Conservation (phyloP, 2,888 invertebrate genomes). For the Dexiosoma caninum region DNA sequence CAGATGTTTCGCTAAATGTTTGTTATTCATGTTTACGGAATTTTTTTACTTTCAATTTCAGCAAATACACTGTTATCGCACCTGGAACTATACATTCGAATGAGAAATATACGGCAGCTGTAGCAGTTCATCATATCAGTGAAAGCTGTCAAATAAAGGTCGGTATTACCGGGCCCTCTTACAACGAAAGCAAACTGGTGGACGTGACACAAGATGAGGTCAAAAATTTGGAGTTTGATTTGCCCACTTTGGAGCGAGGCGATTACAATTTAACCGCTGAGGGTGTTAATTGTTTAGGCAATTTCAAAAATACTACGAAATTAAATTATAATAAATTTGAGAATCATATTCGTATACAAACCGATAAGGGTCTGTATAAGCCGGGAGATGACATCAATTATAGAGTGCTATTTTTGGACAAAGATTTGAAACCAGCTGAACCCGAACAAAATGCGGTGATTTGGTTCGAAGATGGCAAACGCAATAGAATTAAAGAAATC, state of each 20-base stretch:
- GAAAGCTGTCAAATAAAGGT: constrained; percentile 69
- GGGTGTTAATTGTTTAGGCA: constrained; percentile 82
- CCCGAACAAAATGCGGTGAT: constrained; percentile 81
- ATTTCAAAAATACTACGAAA: constrained; percentile 86
- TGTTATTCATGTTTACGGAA: no score
- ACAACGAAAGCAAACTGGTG: constrained; percentile 69
- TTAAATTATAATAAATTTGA: constrained; percentile 80
- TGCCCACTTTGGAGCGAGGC: constrained; percentile 78
- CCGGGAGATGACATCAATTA: constrained; percentile 77
- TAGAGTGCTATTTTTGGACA: background rate
- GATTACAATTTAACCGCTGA: constrained; percentile 86
- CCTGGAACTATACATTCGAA: constrained; percentile 88
- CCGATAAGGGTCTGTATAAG: constrained; percentile 94
- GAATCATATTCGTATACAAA: constrained; percentile 86
- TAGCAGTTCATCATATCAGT: constrained; percentile 79
- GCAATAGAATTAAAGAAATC: constrained; percentile 87
- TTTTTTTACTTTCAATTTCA: constrained; percentile 24
- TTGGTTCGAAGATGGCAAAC: constrained; percentile 84
- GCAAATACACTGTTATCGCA: constrained; percentile 86
- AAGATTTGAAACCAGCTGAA: constrained; percentile 79
- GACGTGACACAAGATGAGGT: constrained; percentile 67
- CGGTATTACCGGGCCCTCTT: constrained; percentile 71
- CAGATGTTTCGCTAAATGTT: no score
- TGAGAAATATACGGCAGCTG: constrained; percentile 88
- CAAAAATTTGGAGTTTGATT: constrained; percentile 68